Evolutionary conservation across 2,888 invertebrate species (phyloP).

Genomic region (Melanargia galathea): DNA sequence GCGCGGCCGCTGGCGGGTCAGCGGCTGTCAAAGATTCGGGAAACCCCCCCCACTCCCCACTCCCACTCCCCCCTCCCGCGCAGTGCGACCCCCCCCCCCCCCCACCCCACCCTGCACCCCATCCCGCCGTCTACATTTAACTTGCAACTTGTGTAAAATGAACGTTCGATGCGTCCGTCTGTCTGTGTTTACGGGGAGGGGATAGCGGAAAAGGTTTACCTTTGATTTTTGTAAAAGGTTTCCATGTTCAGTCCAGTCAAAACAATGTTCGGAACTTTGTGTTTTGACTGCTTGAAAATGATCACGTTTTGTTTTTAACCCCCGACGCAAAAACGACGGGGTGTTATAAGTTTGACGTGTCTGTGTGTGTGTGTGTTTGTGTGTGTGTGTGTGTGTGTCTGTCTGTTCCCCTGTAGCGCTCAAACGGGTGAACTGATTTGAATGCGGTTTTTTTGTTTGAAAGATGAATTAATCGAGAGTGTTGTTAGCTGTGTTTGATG

Average conservation of each 20-base stretch:
- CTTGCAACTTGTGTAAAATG: slow-evolving; percentile 32
- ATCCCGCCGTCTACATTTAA: slow-evolving; percentile 38
- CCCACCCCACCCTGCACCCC: too few relatives aligned
- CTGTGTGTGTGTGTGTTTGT: too few relatives aligned
- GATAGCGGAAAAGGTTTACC: slow-evolving; percentile 23
- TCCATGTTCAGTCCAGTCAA: slow-evolving; percentile 2
- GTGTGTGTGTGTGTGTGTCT: too few relatives aligned
- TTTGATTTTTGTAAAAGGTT: slow-evolving; percentile 19
- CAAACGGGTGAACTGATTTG: too few relatives aligned
- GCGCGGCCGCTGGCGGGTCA: slow-evolving; percentile 29
- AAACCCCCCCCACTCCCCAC: slow-evolving; percentile 21
- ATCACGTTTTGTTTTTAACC: too few relatives aligned
- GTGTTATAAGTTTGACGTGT: too few relatives aligned
- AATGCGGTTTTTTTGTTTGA: too few relatives aligned
- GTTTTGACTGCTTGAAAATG: neutral
- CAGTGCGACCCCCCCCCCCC: slow-evolving; percentile 15
- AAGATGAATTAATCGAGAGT: too few relatives aligned
- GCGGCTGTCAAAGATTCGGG: slow-evolving; percentile 38
- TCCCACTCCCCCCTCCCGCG: slow-evolving; percentile 7
- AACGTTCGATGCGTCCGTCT: slow-evolving; percentile 34
- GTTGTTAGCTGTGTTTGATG: too few relatives aligned
- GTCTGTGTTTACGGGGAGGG: slow-evolving; percentile 31
- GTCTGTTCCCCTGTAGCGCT: too few relatives aligned
- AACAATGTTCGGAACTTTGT: too few relatives aligned
- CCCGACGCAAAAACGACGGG: too few relatives aligned